Evolutionary conservation across 2,888 invertebrate genomes (phyloP), one percentile per base, ranked within the genome.

Genomic region (Spialia ferax): DNA sequence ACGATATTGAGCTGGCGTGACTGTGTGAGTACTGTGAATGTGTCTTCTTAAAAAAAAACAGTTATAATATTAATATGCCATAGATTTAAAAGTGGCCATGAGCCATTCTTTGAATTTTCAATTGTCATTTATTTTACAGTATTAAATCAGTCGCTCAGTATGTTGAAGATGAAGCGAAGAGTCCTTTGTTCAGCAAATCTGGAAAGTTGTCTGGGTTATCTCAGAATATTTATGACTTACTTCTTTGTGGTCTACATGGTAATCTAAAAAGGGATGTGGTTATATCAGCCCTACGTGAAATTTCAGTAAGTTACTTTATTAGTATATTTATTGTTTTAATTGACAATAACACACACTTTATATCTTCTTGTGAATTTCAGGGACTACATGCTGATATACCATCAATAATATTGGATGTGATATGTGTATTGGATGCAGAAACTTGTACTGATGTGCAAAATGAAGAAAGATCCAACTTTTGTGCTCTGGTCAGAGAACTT

Each of bases 381-480:
- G 90, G 92, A 68, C 88, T 97, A 71, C 97, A 98, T 90, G 95
- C 95, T 74, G 97, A 97, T 80, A 94, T 98, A 78, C 96, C 97
- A 70, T 97, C 97, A 32, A 95, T 97, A 67, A 94, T 98, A 71
- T 94, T 98, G 80, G 99, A 99, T 89, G 96, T 98, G 69, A 95
- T 98, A 70, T 96, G 97, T 81, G 95, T 98, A 68, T 94, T 97
- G 71, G 98, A 99, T 94, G 96, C 97, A 38, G 98, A 98, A 87
- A 97, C 97, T 11, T 94, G 95, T 59, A 93, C 94, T 48, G 97
- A 97, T 77, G 95, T 94, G 23, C 94, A 96, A 70, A 96, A 95
- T 73, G 96, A 96, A 73, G 96, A 97, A 79, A 95, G 98, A 72
- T 94, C 95, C 76, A 96, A 96, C 83, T 98, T 97, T 88, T 96